phyloP scores from a whole-genome alignment of 2,888 invertebrate species.

The Trimorus sp. region DNA sequence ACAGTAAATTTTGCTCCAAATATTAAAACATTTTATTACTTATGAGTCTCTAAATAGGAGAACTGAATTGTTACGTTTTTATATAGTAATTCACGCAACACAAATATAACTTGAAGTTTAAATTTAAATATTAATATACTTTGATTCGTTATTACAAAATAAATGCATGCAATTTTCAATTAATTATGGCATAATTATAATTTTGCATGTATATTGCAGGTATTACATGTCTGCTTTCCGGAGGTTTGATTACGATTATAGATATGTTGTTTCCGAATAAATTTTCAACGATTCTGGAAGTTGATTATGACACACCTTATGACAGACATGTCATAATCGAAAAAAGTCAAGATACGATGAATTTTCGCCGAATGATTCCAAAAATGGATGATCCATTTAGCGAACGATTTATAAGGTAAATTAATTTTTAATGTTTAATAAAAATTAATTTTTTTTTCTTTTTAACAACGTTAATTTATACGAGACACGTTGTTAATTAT shows the following conservation, averaged over 20 bases:
- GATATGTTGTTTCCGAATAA: conserved; percentile 94
- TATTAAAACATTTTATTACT: background rate
- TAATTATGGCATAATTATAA: background rate
- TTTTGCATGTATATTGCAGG: conserved; percentile 82
- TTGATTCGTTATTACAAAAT: background rate
- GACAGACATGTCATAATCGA: conserved; percentile 95
- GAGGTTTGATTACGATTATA: conserved; percentile 90
- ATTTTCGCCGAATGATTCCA: conserved; percentile 75
- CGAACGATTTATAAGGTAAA: conserved; percentile 77
- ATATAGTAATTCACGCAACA: too few relatives aligned
- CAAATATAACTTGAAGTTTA: too few relatives aligned
- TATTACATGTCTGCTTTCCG: conserved; percentile 89
- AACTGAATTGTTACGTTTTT: too few relatives aligned
- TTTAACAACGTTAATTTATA: too few relatives aligned
- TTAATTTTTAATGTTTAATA: too few relatives aligned
- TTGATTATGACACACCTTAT: conserved; percentile 97
- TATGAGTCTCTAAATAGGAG: too few relatives aligned
- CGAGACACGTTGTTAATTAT: too few relatives aligned
- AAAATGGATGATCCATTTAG: conserved; percentile 77
- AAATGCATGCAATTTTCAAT: too few relatives aligned
- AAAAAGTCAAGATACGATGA: conserved; percentile 88
- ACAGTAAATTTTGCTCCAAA: background rate
- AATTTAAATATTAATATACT: background rate
- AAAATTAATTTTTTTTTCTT: too few relatives aligned
- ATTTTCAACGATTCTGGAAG: conserved; percentile 94